Conservation (phyloP, 2,113 vertebrate species). For the Ia io region DNA sequence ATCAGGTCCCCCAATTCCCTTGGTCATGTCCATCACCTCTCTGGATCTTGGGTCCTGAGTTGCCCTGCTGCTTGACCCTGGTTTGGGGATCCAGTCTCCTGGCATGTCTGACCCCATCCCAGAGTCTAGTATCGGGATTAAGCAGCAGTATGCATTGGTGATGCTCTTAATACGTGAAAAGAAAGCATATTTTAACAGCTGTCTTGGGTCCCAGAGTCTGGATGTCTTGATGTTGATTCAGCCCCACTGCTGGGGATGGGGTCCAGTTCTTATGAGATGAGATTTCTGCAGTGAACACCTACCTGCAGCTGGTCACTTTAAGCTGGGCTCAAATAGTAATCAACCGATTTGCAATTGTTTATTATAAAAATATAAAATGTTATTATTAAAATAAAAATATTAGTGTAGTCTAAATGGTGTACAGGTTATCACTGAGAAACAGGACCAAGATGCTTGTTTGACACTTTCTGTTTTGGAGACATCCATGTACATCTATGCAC, state of each 20-base stretch:
- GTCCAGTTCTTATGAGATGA: background rate
- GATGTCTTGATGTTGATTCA: background rate
- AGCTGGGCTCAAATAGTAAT: too few species aligned
- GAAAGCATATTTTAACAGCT: background rate
- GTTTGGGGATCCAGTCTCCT: background rate
- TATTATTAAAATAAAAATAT: background rate
- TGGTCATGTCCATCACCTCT: background rate
- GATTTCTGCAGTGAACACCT: background rate
- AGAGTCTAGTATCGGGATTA: background rate
- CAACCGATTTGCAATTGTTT: fast-evolving
- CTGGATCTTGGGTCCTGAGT: background rate
- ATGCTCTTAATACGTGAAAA: background rate
- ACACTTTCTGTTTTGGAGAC: background rate
- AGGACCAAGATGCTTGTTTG: background rate
- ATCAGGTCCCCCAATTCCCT: background rate
- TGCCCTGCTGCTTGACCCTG: background rate
- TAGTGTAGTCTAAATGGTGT: background rate
- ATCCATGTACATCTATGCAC: background rate
- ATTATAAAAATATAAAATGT: background rate
- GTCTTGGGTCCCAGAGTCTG: background rate
- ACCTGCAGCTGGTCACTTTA: background rate
- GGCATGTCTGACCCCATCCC: background rate
- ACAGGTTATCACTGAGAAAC: background rate
- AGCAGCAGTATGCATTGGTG: background rate
- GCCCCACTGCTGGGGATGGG: background rate